Base-by-base conservation (phyloP, 2,113 vertebrate genomes). In the Paradoxurus hermaphroditus region DNA sequence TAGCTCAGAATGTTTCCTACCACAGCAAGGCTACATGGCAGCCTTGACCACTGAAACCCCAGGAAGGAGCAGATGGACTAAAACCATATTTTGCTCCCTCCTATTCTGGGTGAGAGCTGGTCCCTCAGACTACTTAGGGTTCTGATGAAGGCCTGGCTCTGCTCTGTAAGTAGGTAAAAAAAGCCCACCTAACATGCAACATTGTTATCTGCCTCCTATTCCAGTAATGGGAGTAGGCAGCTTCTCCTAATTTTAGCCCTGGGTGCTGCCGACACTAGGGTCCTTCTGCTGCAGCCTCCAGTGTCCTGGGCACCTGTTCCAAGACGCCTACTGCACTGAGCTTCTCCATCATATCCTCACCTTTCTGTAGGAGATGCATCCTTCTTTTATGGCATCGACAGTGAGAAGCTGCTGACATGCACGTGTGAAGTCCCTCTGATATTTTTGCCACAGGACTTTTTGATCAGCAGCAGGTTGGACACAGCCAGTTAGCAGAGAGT, bases 291-390 rank as follows among this genome's bases (percentile, higher is more conserved):
- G 31, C 21, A 21, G 23, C 2, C 23, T 29, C 9, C 15, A 39
- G n/a, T 2, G 12, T 21, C 9, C 3, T 10, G 19, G 25, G 6
- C 65, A 49, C 29, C 44, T 67, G 8, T 34, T 11, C 31, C 27
- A n/a, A 89, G 39, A 34, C 5, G 5, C 15, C 10, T 23, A 4
- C 31, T 39, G 0, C 16, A 29, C 27, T 18, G 7, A 1, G 5
- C 4, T 15, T 1, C 4, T n/a, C 21, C 67, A 49, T n/a, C 7
- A 12, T 1, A 41, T 18, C 29, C 29, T 11, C 39, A n/a, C 14
- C 25, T 77, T 67, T 62, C 23, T 18, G 10, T 3, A 39, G n/a
- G 1, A 82, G 11, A 65, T 44, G 4, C 4, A 67, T 23, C 31
- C 65, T 94, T 34, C 1, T 46, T 39, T 49, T 12, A 16, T 44